These are phyloP conservation scores for Gambusia holbrooki DNA, from an alignment of 2,113 vertebrate genomes.

Conservation along the genomic window DNA sequence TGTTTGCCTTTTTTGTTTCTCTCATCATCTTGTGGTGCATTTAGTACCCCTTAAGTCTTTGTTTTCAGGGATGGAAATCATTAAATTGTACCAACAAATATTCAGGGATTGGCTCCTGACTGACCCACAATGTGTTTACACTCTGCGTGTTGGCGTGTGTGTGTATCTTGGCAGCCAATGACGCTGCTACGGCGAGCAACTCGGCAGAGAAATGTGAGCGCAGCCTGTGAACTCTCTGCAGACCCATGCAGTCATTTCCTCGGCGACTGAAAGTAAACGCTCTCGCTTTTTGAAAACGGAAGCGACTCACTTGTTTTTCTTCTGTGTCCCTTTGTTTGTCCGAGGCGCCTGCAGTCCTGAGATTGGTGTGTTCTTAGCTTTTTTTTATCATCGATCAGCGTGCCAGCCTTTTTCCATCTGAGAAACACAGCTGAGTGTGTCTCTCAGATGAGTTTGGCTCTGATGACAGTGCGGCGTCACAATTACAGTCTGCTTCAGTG, in stretches of 20 bases:
- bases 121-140: conserved; percentile 34
- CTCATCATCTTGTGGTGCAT: background rate
- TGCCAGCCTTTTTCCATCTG: conserved; percentile 6
- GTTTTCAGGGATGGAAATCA: conserved; percentile 33
- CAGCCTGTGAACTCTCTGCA: conserved; percentile 64
- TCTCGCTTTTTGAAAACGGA: conserved; percentile 72
- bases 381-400: background rate
- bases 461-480: conserved; percentile 11
- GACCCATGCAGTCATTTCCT: conserved; percentile 78
- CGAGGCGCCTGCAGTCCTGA: background rate
- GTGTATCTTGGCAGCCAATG: conserved; percentile 54
- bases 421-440: background rate
- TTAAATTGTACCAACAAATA: conserved; percentile 34
- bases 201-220: conserved; percentile 62
- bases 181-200: conserved; percentile 43
- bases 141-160: conserved; percentile 19
- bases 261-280: conserved; percentile 78
- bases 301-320: conserved; percentile 69
- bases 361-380: background rate
- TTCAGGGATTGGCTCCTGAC: conserved; percentile 16
- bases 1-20: conserved; percentile 5
- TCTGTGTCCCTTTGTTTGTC: conserved; percentile 29
- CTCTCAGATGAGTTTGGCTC: background rate
- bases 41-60: conserved; percentile 5
- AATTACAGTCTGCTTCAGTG: conserved; percentile 8